phyloP scores from a whole-genome alignment of 2,797 vertebrate genomes.

The Hirundo rustica region DNA sequence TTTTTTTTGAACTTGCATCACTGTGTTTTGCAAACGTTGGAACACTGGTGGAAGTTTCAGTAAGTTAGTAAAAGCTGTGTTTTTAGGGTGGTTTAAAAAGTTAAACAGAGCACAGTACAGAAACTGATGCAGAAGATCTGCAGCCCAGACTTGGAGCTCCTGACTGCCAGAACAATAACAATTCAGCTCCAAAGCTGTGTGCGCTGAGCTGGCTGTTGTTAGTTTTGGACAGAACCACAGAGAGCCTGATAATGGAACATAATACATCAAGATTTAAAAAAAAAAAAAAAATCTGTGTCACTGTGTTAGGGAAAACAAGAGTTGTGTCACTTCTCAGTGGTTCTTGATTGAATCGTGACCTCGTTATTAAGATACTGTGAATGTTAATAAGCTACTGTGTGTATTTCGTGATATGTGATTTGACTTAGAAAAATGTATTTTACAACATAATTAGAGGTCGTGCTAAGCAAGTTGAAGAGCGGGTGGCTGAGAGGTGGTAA shows the following conservation, averaged over 20 bases:
- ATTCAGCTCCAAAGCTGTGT: background rate
- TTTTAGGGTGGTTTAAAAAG: background rate
- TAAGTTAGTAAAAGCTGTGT: background rate
- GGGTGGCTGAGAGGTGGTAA: background rate
- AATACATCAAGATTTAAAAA: background rate
- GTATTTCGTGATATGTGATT: background rate
- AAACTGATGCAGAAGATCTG: background rate
- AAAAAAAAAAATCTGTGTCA: background rate
- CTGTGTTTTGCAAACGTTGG: background rate
- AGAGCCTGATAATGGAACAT: background rate
- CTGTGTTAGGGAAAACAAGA: background rate
- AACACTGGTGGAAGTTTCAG: background rate
- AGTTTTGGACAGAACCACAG: background rate
- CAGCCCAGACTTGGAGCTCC: background rate
- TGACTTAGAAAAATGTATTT: background rate
- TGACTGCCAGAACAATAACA: background rate
- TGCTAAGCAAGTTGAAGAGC: background rate
- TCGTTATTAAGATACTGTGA: background rate
- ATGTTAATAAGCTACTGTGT: background rate
- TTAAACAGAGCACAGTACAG: background rate
- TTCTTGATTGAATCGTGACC: background rate
- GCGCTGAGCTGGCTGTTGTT: background rate
- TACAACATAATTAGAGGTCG: background rate
- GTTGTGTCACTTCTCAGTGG: background rate
- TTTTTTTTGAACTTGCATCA: background rate